These are phyloP conservation scores for Lutjanus argentimaculatus DNA, from an alignment of 2,797 vertebrate species.

Conservation along the genomic window DNA sequence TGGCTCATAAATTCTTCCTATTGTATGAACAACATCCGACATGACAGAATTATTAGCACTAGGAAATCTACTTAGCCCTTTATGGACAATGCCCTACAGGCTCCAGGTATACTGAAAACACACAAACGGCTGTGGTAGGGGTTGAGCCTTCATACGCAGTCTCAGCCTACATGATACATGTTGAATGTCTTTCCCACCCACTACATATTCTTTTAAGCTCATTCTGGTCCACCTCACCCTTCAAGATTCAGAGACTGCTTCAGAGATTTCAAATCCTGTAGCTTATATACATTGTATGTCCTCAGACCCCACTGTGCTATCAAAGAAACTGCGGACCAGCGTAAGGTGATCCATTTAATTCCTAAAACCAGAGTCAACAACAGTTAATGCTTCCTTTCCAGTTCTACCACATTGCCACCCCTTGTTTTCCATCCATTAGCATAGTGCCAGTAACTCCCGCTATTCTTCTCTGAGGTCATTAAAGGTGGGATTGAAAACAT, in stretches of 20 bases:
- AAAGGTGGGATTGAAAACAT: neutral
- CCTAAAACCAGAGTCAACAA: conserved; percentile 1
- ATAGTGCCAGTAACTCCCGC: neutral
- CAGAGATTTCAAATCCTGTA: neutral
- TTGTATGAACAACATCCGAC: neutral
- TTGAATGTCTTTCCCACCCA: neutral
- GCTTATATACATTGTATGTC: no score
- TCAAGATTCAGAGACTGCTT: neutral
- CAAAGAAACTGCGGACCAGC: neutral
- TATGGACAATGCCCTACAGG: neutral
- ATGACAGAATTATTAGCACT: neutral
- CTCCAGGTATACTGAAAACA: neutral
- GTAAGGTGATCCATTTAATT: neutral
- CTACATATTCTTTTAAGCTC: neutral
- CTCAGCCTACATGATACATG: neutral
- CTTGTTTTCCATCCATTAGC: neutral
- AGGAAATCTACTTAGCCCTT: neutral
- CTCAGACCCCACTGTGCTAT: no score
- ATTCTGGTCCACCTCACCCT: neutral
- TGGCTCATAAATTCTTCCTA: neutral
- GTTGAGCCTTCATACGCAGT: neutral
- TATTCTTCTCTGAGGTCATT: neutral
- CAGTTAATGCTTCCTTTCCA: neutral
- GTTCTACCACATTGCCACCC: neutral
- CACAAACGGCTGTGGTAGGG: neutral